These are phyloP conservation scores for Tupaia chinensis DNA, from an alignment of 2,113 vertebrate genomes.

Conservation along the genomic window DNA sequence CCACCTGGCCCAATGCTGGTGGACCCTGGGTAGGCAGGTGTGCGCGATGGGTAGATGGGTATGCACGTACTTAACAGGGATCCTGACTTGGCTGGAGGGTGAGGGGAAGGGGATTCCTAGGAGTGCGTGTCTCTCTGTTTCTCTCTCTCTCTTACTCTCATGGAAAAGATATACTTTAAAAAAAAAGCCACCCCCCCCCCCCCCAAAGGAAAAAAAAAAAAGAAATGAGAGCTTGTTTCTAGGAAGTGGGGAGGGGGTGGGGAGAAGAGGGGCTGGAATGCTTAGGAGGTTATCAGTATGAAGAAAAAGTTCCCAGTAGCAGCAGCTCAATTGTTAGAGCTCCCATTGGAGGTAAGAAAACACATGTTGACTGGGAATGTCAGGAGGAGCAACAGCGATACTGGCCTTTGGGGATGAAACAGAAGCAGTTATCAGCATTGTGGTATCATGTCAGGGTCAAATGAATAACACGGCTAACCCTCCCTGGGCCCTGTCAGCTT, in stretches of 20 bases:
- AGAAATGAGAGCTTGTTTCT: not conserved
- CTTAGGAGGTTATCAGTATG: not conserved
- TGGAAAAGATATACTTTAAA: too few relatives aligned
- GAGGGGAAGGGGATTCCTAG: too few relatives aligned
- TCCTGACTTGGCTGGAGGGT: too few relatives aligned
- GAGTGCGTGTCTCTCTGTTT: too few relatives aligned
- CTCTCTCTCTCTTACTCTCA: too few relatives aligned
- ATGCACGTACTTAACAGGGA: too few relatives aligned
- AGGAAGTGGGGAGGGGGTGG: not conserved
- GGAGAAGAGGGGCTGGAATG: not conserved
- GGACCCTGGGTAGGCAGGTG: too few relatives aligned
- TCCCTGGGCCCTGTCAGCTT: not conserved
- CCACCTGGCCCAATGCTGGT: too few relatives aligned
- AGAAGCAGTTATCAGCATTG: not conserved
- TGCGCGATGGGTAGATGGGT: too few relatives aligned
- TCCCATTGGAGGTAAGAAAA: not conserved
- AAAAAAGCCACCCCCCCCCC: too few relatives aligned
- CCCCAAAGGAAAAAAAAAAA: not conserved
- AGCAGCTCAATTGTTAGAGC: not conserved
- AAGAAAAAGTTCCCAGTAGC: not conserved
- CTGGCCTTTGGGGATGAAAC: not conserved
- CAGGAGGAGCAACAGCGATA: not conserved
- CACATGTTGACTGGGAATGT: not conserved
- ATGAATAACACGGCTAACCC: not conserved
- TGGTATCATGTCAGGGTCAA: not conserved